A percentile compares a stretch with the other conserved stretches of the same genome.
Evolutionary conservation across 2,797 vertebrate genomes (phyloP).

Genomic region (Meda fulgida): DNA sequence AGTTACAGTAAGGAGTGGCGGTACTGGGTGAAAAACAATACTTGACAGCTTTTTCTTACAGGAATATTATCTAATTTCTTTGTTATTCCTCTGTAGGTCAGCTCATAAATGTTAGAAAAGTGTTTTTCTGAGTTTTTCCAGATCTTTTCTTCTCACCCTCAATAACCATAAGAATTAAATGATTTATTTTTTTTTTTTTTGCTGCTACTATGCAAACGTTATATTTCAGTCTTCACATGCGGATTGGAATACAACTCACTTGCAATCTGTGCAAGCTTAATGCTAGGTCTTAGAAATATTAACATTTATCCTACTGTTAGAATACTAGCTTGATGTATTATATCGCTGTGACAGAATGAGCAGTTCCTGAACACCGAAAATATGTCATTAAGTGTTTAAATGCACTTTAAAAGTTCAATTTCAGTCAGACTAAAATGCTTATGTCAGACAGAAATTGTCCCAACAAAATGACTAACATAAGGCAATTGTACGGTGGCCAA

Average conservation of each 20-base stretch:
- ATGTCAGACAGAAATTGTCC: background rate
- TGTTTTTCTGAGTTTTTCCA: background rate
- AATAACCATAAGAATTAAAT: background rate
- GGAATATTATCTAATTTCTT: background rate
- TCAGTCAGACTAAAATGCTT: background rate
- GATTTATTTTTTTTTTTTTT: background rate
- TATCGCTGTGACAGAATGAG: background rate
- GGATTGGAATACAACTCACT: background rate
- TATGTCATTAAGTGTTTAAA: no score
- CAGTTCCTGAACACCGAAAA: no score
- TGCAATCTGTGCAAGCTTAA: background rate
- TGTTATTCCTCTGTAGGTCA: background rate
- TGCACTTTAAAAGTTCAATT: background rate
- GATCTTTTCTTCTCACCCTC: background rate
- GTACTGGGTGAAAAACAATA: background rate
- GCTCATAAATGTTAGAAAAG: background rate
- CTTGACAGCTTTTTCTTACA: background rate
- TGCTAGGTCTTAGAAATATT: background rate
- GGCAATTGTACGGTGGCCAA: background rate
- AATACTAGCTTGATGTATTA: background rate
- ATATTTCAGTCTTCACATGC: background rate
- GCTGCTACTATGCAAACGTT: background rate
- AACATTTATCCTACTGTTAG: background rate
- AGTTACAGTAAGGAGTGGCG: slow-evolving; percentile 20
- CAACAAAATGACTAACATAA: background rate